A percentile compares a stretch with the other conserved stretches of the same genome.
Evolutionary conservation across 35 echinoderm and acorn worm genomes (phyloP).

Genomic region (Lytechinus variegatus): DNA sequence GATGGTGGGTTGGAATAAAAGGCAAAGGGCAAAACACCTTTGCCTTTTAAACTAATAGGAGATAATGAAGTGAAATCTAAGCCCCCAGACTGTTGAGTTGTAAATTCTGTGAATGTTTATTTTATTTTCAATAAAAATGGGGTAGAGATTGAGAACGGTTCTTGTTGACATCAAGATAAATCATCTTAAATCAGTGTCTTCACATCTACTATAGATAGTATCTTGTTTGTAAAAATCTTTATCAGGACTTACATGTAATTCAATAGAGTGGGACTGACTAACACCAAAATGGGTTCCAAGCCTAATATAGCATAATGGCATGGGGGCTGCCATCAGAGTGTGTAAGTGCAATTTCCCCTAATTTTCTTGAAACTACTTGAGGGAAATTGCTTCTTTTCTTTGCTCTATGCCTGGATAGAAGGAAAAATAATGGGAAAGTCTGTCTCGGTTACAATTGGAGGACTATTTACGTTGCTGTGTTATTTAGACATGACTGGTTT

Average conservation of each 20-base stretch:
- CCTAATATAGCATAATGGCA: neutral
- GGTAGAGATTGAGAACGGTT: neutral
- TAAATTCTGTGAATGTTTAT: neutral
- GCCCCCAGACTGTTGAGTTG: neutral
- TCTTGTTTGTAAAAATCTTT: neutral
- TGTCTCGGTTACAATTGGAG: neutral
- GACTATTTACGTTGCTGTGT: neutral
- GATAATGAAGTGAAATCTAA: neutral
- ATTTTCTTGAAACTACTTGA: neutral
- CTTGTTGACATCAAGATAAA: neutral
- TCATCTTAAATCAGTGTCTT: neutral
- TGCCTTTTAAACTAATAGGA: no score
- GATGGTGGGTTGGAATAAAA: no score
- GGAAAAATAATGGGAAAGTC: neutral
- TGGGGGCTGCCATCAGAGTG: neutral
- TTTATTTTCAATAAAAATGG: neutral
- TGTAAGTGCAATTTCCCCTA: neutral
- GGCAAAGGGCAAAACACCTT: no score
- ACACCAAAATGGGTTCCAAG: neutral
- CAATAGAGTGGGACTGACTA: neutral
- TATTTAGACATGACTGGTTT: neutral
- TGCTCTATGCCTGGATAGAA: neutral
- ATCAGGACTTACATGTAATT: neutral
- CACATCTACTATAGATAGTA: neutral
- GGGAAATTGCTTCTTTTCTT: slow-evolving; percentile 8